phyloP scores from a whole-genome alignment of 2,888 invertebrate genomes.

The Philereme transversata region DNA sequence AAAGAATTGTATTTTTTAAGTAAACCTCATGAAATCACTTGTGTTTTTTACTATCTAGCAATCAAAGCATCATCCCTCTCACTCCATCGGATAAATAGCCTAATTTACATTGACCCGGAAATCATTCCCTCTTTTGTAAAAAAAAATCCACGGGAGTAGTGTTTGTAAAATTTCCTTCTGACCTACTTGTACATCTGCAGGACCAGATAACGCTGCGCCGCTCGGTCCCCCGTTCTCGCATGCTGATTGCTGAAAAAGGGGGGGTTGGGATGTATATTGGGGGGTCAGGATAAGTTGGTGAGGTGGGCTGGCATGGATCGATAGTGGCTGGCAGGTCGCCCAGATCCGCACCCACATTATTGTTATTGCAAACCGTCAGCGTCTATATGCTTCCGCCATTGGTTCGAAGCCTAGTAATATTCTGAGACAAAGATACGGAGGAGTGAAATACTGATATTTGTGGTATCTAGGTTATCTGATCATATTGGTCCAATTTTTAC shows the following conservation, averaged over 20 bases:
- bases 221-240: constrained; percentile 53
- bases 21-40: constrained; percentile 31
- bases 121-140: constrained; percentile 62
- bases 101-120: constrained; percentile 78
- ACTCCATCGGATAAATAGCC: constrained; percentile 64
- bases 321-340: constrained; percentile 82
- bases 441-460: constrained; percentile 38
- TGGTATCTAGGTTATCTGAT: constrained; percentile 44
- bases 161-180: constrained; percentile 83
- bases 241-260: constrained; percentile 51
- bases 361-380: constrained; percentile 79
- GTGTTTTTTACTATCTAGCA: constrained; percentile 40
- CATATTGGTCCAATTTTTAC: constrained; percentile 37
- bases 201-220: constrained; percentile 61
- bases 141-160: constrained; percentile 75
- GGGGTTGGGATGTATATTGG: constrained; percentile 62
- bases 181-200: constrained; percentile 78
- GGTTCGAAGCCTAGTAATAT: constrained; percentile 74
- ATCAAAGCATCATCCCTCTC: constrained; percentile 48
- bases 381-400: constrained; percentile 76
- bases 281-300: constrained; percentile 66
- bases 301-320: constrained; percentile 68
- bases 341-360: constrained; percentile 80
- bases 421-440: constrained; percentile 65
- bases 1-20: constrained; percentile 20